phyloP scores from a whole-genome alignment of 2,797 vertebrate species.

The Gallinago stenura region DNA sequence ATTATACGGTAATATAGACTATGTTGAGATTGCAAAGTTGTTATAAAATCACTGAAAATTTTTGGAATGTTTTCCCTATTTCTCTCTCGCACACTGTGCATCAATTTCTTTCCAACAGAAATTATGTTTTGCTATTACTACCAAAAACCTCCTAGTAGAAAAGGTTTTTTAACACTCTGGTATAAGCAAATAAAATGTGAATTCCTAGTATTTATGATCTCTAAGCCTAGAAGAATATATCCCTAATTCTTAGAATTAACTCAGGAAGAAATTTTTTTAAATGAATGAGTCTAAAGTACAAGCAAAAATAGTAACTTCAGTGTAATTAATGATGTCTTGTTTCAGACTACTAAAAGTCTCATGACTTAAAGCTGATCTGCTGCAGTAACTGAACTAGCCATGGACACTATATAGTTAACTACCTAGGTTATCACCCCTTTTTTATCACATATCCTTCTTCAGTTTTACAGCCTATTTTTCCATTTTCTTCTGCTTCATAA shows the following conservation, averaged over 20 bases:
- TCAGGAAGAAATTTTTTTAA: not conserved
- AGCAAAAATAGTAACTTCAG: not conserved
- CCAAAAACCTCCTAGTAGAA: slow-evolving; percentile 42
- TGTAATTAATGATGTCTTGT: not conserved
- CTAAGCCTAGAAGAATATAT: not conserved
- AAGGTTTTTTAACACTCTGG: slow-evolving; percentile 30
- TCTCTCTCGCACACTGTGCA: slow-evolving; percentile 62
- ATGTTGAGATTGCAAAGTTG: not conserved
- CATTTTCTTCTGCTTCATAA: not conserved
- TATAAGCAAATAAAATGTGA: slow-evolving; percentile 51
- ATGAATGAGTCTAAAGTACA: not conserved
- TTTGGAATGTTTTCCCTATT: slow-evolving; percentile 34
- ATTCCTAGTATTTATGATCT: slow-evolving; percentile 19
- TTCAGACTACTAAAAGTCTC: not conserved
- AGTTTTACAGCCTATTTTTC: not conserved
- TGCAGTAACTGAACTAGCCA: not conserved
- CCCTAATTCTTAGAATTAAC: not conserved
- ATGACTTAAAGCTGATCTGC: not conserved
- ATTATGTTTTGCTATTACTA: slow-evolving; percentile 41
- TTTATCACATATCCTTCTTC: not conserved
- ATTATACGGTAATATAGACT: not conserved
- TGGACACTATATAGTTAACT: not conserved
- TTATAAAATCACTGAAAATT: not conserved
- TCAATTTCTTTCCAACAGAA: slow-evolving; percentile 65
- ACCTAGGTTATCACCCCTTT: not conserved